Base-by-base conservation (phyloP, 2,113 vertebrate genomes). In the Podiceps cristatus region DNA sequence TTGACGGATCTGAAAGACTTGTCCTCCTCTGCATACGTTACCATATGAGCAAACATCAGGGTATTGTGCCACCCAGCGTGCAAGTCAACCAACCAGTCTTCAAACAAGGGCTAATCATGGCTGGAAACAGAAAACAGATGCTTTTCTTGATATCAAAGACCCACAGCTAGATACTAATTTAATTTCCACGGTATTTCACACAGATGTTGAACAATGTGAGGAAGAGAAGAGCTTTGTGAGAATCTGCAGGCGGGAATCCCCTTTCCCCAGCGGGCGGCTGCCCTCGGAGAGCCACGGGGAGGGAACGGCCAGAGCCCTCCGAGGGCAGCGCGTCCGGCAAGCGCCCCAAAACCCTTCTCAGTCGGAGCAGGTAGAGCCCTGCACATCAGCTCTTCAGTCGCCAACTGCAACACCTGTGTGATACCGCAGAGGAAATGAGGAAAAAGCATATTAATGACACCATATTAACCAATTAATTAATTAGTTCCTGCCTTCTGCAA, bases 361-460 rank as follows among this genome's bases (percentile, higher is more conserved):
- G 37, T 37, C 37, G 37, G 37, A 37, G 37, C 37, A 37, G 37
- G 60, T 55, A 76, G 50, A 53, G 17, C 88, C 76, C 52, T 44
- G 71, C 56, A 58, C 76, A 35, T 25, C 42, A 86, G 63, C 77
- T 94, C 33, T 84, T 95, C 24, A 49, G 28, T 10, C 49, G 74
- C 11, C 0, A 3, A 31, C 90, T 47, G 62, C 31, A 89, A 45
- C 86, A 89, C 73, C 89, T 93, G 74, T 20, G 86, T 79, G 77
- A 56, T 66, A 45, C n/a, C 29, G 11, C 42, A 2, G 45, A 90
- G 71, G 84, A 95, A 96, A 95, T 73, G 31, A 88, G n/a, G 17
- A 81, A 90, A 88, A 94, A 95, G 69, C 56, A 55, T 88, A 90
- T 82, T 96, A 95, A 93, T 75, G 35, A 15, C 82, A 92, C 69